A percentile compares a stretch with the other conserved stretches of the same genome.
Evolutionary conservation across 2,113 vertebrate genomes (phyloP).

Genomic region (Gambusia holbrooki): DNA sequence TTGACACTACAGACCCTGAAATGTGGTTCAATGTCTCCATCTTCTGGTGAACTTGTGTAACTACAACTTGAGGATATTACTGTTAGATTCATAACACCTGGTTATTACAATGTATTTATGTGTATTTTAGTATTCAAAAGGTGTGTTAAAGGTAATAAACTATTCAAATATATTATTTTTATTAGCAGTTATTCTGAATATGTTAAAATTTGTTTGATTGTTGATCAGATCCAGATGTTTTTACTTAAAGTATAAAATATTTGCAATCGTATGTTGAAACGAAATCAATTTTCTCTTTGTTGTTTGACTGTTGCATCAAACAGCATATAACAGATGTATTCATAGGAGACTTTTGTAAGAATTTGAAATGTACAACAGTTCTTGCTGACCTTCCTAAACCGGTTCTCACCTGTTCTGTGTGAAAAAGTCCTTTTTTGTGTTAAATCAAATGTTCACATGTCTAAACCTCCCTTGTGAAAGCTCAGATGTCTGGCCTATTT

Average conservation of each 20-base stretch:
- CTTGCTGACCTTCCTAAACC: too few relatives aligned
- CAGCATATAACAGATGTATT: neutral
- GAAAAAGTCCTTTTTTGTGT: neutral
- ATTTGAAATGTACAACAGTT: too few relatives aligned
- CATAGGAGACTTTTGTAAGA: neutral
- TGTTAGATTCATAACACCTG: neutral
- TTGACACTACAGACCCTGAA: neutral
- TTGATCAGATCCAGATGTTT: too few relatives aligned
- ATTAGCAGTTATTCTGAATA: too few relatives aligned
- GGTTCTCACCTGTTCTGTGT: neutral
- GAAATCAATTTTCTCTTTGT: too few relatives aligned
- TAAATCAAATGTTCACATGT: neutral
- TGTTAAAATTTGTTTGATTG: too few relatives aligned
- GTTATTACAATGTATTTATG: too few relatives aligned
- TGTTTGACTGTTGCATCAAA: neutral
- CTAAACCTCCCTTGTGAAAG: neutral
- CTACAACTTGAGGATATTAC: constrained; percentile 22
- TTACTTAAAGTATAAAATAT: too few relatives aligned
- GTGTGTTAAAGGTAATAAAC: too few relatives aligned
- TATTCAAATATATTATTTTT: too few relatives aligned
- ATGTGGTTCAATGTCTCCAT: constrained; percentile 44
- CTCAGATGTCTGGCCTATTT: neutral
- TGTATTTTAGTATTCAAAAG: too few relatives aligned
- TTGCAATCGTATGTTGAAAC: too few relatives aligned
- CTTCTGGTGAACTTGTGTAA: constrained; percentile 46